These are phyloP conservation scores for Rhopalosiphum maidis DNA, from an alignment of 1,140 invertebrate species.

Conservation along the genomic window DNA sequence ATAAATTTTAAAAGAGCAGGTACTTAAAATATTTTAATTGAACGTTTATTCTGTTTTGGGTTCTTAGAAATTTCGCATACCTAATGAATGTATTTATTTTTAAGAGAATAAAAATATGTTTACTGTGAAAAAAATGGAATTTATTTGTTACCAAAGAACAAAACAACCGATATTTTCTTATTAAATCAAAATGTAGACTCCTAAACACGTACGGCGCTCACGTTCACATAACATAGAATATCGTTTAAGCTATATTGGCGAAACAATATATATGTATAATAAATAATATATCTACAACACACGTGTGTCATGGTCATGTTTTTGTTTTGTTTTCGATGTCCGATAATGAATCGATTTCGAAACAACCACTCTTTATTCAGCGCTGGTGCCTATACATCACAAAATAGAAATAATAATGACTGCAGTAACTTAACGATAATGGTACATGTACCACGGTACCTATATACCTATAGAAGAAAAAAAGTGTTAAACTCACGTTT, in stretches of 20 bases:
- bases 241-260: not conserved
- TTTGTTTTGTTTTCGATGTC: not conserved
- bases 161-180: not conserved
- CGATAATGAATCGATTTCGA: not conserved
- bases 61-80: not conserved
- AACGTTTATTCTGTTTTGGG: not conserved
- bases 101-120: not conserved
- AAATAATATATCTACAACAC: not conserved
- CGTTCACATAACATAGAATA: not conserved
- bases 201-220: not conserved
- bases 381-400: too few relatives aligned
- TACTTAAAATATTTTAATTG: conserved; percentile 10
- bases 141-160: not conserved
- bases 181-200: not conserved
- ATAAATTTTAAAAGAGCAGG: not conserved
- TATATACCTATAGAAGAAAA: not conserved
- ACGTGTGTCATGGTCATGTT: not conserved
- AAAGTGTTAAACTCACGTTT: not conserved
- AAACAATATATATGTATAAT: not conserved
- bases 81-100: not conserved
- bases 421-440: not conserved
- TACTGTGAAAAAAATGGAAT: not conserved
- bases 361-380: not conserved
- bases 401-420: too few relatives aligned
- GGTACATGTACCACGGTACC: not conserved